Conservation (phyloP, 30 jellyfish, hydroid and myxozoan genomes). For the Aurelia sp. region DNA sequence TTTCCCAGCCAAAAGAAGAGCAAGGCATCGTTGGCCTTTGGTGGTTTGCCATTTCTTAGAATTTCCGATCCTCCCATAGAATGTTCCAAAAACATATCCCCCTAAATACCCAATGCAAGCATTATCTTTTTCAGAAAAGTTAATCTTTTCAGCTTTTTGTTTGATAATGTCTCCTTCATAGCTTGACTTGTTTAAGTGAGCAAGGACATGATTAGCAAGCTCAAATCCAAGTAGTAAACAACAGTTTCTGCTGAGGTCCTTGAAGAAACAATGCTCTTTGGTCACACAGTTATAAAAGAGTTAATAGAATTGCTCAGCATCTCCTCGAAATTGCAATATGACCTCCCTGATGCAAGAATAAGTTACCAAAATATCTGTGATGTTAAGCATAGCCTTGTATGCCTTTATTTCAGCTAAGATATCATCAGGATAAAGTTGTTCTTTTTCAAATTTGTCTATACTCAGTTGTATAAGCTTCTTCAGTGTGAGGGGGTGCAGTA, state of each 20-base stretch:
- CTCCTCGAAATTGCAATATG: slow-evolving; percentile 42
- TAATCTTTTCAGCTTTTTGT: slow-evolving; percentile 36
- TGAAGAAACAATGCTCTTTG: slow-evolving; percentile 24
- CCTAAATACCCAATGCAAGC: slow-evolving; percentile 36
- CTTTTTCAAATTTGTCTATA: neutral
- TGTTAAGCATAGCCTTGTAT: no score
- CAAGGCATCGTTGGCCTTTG: slow-evolving; percentile 47
- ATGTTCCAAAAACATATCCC: slow-evolving; percentile 75
- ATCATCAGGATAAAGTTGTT: no score
- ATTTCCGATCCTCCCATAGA: slow-evolving; percentile 43
- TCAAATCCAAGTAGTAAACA: slow-evolving; percentile 61
- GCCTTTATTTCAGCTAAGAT: no score
- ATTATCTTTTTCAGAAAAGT: slow-evolving; percentile 39
- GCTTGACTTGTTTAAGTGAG: slow-evolving; percentile 56
- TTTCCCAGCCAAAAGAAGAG: slow-evolving; percentile 45
- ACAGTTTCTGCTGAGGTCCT: slow-evolving; percentile 38
- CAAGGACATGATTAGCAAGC: slow-evolving; percentile 78
- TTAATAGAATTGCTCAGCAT: slow-evolving; percentile 68
- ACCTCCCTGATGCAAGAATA: slow-evolving; percentile 2
- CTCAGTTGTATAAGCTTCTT: neutral
- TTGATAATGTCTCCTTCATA: slow-evolving; percentile 43
- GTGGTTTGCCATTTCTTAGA: slow-evolving; percentile 43
- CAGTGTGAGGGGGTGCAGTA: slow-evolving; percentile 31
- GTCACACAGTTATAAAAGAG: neutral
- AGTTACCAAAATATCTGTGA: no score